These are phyloP conservation scores for Drosophila melanocephala DNA, from an alignment of 2,888 invertebrate genomes.

Conservation along the genomic window DNA sequence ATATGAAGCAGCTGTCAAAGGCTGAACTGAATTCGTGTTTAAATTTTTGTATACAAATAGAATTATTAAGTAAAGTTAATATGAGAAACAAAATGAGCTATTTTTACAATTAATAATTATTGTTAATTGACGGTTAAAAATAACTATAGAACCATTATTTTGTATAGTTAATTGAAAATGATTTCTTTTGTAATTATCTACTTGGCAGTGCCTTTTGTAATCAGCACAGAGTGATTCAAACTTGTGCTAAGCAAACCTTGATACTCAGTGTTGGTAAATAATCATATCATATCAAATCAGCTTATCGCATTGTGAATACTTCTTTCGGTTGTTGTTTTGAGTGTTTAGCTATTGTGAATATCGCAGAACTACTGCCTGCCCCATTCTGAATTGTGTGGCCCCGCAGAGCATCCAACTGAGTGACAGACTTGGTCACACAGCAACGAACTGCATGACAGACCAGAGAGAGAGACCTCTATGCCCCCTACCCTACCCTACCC, in stretches of 20 bases:
- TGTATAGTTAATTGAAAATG: neutral
- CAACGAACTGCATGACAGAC: constrained; percentile 2
- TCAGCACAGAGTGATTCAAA: neutral
- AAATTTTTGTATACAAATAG: neutral
- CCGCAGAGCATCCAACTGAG: neutral
- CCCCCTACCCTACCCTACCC: neutral
- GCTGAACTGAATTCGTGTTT: neutral
- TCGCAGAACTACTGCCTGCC: neutral
- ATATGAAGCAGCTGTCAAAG: neutral
- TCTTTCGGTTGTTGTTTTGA: neutral
- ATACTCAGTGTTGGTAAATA: neutral
- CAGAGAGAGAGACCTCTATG: neutral
- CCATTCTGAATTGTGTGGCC: neutral
- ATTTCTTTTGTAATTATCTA: neutral
- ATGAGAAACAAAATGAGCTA: too few relatives aligned
- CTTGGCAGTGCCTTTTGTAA: too few relatives aligned
- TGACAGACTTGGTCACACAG: constrained; percentile 1
- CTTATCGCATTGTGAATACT: constrained; percentile 7
- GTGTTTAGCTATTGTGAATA: neutral
- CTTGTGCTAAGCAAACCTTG: neutral
- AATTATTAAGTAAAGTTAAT: neutral
- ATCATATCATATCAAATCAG: neutral
- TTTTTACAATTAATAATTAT: too few relatives aligned
- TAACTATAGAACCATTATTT: neutral
- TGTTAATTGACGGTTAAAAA: neutral